A percentile compares a stretch with the other conserved stretches of the same genome.
These are phyloP conservation scores for Equus przewalskii DNA, from an alignment of 2,113 vertebrate genomes.

Conservation along the genomic window DNA sequence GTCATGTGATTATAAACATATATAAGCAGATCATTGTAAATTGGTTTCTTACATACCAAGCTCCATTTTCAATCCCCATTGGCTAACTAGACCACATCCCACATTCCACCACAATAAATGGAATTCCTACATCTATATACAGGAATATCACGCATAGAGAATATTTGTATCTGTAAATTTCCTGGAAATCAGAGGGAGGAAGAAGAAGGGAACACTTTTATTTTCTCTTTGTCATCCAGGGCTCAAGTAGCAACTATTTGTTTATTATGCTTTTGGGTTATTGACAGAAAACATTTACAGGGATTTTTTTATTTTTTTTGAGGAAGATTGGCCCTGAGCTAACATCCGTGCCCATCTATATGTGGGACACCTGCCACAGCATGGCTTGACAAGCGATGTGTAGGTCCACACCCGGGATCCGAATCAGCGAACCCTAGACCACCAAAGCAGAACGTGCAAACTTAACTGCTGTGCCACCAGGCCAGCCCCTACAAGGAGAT, in stretches of 20 bases:
- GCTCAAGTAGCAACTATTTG: background rate
- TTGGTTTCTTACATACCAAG: background rate
- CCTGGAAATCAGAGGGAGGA: background rate
- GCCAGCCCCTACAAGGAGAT: background rate
- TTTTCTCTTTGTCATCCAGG: background rate
- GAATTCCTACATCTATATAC: background rate
- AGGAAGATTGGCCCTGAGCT: no score
- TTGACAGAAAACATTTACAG: background rate
- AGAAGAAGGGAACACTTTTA: background rate
- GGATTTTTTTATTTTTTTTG: background rate
- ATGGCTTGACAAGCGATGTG: no score
- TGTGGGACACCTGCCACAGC: no score
- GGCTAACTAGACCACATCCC: background rate
- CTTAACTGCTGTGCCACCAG: no score
- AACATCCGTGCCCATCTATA: no score
- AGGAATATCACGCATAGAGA: background rate
- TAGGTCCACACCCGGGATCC: no score
- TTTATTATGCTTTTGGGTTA: background rate
- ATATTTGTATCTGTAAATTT: background rate
- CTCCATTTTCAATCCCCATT: background rate
- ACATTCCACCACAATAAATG: background rate
- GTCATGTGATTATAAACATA: background rate
- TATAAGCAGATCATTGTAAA: background rate
- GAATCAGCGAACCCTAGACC: no score
- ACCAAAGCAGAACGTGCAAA: no score